Evolutionary conservation across 2,113 vertebrate species (phyloP).

Genomic region (Seriola quinqueradiata): DNA sequence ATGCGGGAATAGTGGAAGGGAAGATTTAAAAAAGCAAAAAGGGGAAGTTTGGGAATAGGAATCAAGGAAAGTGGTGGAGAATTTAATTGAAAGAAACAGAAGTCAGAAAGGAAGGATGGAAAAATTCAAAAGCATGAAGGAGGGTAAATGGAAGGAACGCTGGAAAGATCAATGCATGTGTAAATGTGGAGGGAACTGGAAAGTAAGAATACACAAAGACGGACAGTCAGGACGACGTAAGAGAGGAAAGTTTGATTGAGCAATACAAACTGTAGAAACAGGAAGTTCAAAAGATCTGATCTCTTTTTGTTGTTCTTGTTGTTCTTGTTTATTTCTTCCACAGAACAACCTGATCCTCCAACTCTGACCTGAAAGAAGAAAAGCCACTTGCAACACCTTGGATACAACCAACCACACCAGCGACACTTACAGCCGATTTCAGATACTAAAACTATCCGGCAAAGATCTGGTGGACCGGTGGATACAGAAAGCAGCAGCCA

Average conservation of each 20-base stretch:
- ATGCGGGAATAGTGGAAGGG: not conserved
- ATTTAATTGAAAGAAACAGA: not conserved
- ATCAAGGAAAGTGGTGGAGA: not conserved
- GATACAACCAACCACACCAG: not conserved
- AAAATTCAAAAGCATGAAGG: too few species aligned
- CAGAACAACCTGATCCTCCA: slow-evolving; percentile 47
- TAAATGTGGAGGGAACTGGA: not conserved
- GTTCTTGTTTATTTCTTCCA: slow-evolving; percentile 17
- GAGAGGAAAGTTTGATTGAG: too few species aligned
- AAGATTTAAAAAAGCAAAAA: slow-evolving; percentile 1
- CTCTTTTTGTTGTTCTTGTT: not conserved
- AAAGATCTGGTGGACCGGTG: not conserved
- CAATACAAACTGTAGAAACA: not conserved
- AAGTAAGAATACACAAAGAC: not conserved
- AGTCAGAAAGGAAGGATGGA: not conserved
- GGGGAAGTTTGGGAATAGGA: not conserved
- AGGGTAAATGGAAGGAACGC: not conserved
- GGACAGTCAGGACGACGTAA: too few species aligned
- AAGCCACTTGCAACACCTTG: not conserved
- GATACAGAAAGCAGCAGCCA: slow-evolving; percentile 7
- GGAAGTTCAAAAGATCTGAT: not conserved
- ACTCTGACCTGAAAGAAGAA: slow-evolving; percentile 1
- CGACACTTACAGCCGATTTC: not conserved
- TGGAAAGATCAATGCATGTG: not conserved
- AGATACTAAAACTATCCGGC: not conserved